A percentile compares a stretch with the other conserved stretches of the same genome.
Evolutionary conservation across 2,113 vertebrate genomes (phyloP).

Genomic region (Periophthalmodon schlosseri): DNA sequence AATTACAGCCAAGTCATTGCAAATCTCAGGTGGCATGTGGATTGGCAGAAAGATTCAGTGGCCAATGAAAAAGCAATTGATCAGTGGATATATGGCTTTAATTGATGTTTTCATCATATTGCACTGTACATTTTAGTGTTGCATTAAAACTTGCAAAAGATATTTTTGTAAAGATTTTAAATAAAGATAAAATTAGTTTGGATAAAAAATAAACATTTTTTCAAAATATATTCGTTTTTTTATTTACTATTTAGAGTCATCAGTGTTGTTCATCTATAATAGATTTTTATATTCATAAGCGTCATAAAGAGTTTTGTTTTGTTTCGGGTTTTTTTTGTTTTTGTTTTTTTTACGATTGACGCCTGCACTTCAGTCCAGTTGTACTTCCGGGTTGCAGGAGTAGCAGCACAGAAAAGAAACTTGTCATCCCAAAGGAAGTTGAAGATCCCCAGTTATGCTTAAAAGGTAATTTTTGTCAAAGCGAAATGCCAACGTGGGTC

Average conservation of each 20-base stretch:
- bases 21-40: conserved; percentile 91
- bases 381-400: conserved; percentile 47
- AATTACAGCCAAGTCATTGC: conserved; percentile 88
- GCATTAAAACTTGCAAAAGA: neutral
- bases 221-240: too few relatives aligned
- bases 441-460: neutral
- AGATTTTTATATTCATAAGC: too few relatives aligned
- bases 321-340: too few relatives aligned
- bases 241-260: too few relatives aligned
- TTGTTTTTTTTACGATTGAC: neutral
- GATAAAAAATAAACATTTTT: too few relatives aligned
- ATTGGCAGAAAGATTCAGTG: conserved; percentile 84
- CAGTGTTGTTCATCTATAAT: too few relatives aligned
- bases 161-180: neutral
- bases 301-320: too few relatives aligned
- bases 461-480: neutral
- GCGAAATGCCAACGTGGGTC: neutral
- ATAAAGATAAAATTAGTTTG: too few relatives aligned
- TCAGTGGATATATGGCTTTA: conserved; percentile 75
- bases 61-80: conserved; percentile 83
- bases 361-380: neutral
- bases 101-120: conserved; percentile 13
- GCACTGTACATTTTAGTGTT: neutral
- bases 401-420: neutral
- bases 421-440: conserved; percentile 30